Evolutionary conservation across 1,140 invertebrate genomes (phyloP).

Genomic region (Sminthurides bifidus): DNA sequence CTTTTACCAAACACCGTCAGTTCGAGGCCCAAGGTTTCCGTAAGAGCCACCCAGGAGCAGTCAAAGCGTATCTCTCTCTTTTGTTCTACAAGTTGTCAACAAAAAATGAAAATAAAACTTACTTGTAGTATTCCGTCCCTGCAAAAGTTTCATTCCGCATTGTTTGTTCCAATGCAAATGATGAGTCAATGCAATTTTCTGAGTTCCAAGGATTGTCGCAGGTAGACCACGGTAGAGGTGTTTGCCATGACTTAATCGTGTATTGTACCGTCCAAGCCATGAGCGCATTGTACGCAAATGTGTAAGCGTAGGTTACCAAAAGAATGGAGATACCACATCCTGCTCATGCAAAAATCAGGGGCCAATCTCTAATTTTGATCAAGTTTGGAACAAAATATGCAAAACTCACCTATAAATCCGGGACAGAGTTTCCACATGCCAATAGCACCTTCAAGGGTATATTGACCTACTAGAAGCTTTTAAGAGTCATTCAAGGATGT

Average conservation of each 20-base stretch:
- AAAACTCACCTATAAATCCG: not conserved
- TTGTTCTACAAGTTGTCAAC: not conserved
- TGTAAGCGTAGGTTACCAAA: not conserved
- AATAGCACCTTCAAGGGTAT: not conserved
- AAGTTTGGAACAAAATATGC: not conserved
- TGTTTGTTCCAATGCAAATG: not conserved
- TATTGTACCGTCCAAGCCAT: not conserved
- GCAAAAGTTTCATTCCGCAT: not conserved
- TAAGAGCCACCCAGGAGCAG: not conserved
- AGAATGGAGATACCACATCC: not conserved
- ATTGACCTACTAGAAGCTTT: not conserved
- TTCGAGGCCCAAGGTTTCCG: not conserved
- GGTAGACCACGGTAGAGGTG: not conserved
- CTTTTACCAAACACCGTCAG: not conserved
- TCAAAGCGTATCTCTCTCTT: not conserved
- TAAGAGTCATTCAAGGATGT: not conserved
- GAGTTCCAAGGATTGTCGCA: not conserved
- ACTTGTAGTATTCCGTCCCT: not conserved
- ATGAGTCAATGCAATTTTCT: not conserved
- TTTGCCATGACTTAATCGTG: not conserved
- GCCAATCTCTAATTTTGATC: not conserved
- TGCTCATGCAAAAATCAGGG: not conserved
- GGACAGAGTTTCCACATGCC: not conserved
- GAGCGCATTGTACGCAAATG: not conserved
- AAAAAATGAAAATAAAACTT: too few relatives aligned